Percentiles rank a stretch among this genome's conserved stretches.
Conservation (phyloP, 1,140 invertebrate genomes). For the Drosophila sechellia region DNA sequence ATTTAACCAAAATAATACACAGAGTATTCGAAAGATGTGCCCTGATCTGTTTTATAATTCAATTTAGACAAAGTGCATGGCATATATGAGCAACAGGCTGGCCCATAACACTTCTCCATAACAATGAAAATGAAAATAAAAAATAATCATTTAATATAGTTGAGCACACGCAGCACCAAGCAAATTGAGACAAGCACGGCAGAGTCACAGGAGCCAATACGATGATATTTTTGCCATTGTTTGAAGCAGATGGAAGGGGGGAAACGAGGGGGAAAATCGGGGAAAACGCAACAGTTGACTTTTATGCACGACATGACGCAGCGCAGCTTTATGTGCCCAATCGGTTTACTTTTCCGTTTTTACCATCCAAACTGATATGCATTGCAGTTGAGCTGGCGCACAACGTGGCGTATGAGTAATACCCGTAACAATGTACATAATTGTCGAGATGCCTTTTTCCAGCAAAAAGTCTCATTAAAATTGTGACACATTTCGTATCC, state of each 20-base stretch:
- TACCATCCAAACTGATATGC: slow-evolving; percentile 59
- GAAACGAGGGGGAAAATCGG: background rate
- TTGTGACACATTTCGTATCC: too few species aligned
- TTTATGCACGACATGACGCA: slow-evolving; percentile 69
- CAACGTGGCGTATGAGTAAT: slow-evolving; percentile 63
- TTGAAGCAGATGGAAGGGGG: background rate
- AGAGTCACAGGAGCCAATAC: slow-evolving; percentile 10
- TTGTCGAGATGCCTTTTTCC: slow-evolving; percentile 33
- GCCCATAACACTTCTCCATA: slow-evolving; percentile 68
- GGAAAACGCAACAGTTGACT: slow-evolving; percentile 72
- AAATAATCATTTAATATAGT: slow-evolving; percentile 77
- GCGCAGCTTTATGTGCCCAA: slow-evolving; percentile 18
- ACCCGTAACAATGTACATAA: slow-evolving; percentile 57
- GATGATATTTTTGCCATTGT: slow-evolving; percentile 15
- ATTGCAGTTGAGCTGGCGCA: slow-evolving; percentile 34
- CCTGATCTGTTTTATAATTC: slow-evolving; percentile 60
- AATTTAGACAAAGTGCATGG: slow-evolving; percentile 53
- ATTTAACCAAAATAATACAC: too few species aligned
- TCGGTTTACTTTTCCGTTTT: slow-evolving; percentile 42
- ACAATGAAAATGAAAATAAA: slow-evolving; percentile 78
- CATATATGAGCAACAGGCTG: slow-evolving; percentile 64
- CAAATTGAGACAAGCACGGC: slow-evolving; percentile 60
- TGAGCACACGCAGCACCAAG: slow-evolving; percentile 60
- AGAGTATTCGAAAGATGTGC: background rate
- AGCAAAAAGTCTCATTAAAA: slow-evolving; percentile 7